Percentiles rank a stretch among this genome's conserved stretches.
Evolutionary conservation across 2,113 vertebrate genomes (phyloP).

Genomic region (Apodemus speciosus): DNA sequence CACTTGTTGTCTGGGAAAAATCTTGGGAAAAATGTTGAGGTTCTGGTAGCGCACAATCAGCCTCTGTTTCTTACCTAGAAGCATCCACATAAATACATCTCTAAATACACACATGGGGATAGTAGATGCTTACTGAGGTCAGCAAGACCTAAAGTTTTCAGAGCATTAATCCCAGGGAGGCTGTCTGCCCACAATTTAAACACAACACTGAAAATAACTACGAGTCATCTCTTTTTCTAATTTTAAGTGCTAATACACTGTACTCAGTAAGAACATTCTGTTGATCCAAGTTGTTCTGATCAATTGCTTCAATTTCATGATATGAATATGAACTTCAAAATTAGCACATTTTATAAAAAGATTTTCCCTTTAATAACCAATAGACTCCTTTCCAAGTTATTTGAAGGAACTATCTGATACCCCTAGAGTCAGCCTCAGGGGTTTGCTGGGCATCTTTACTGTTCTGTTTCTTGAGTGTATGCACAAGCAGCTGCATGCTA

Average conservation of each 20-base stretch:
- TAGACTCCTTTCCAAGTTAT: background rate
- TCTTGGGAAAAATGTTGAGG: background rate
- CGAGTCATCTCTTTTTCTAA: background rate
- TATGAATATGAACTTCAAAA: background rate
- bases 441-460: background rate
- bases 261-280: background rate
- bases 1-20: background rate
- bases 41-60: background rate
- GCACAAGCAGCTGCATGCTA: background rate
- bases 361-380: background rate
- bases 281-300: background rate
- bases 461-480: background rate
- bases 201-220: background rate
- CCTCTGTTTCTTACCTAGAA: background rate
- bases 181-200: background rate
- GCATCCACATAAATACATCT: background rate
- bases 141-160: background rate
- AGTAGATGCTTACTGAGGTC: background rate
- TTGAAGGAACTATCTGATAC: background rate
- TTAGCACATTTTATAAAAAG: background rate
- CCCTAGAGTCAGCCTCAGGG: background rate
- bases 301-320: background rate
- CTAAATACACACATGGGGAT: background rate
- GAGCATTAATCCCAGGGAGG: background rate
- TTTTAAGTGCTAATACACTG: background rate